phyloP scores from a whole-genome alignment of 2,113 vertebrate genomes.

The Larimichthys crocea region DNA sequence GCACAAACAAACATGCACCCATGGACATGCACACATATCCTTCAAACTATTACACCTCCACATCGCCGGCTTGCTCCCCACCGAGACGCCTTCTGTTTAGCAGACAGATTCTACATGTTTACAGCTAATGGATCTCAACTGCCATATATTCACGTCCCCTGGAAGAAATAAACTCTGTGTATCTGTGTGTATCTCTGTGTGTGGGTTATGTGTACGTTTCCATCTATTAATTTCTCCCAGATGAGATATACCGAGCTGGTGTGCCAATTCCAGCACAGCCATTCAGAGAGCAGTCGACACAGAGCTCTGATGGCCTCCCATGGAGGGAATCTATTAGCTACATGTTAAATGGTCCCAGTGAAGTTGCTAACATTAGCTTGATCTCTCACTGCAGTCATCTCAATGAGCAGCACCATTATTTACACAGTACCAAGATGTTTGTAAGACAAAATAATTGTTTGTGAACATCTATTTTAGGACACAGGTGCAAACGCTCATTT shows the following conservation, averaged over 20 bases:
- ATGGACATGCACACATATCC: constrained; percentile 31
- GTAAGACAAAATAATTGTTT: constrained; percentile 23
- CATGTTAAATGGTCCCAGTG: constrained; percentile 72
- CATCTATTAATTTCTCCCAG: constrained; percentile 58
- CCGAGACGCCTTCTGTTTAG: constrained; percentile 74
- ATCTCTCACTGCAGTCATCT: constrained; percentile 69
- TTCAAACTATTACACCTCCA: constrained; percentile 67
- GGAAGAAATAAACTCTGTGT: constrained; percentile 51
- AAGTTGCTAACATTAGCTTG: constrained; percentile 72
- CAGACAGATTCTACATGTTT: constrained; percentile 76
- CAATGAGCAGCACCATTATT: constrained; percentile 63
- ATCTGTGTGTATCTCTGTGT: constrained; percentile 36
- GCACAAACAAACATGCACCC: background rate
- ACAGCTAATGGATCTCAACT: constrained; percentile 75
- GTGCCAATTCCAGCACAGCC: constrained; percentile 48
- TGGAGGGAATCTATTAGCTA: constrained; percentile 67
- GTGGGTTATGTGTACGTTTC: constrained; percentile 58
- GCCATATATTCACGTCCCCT: constrained; percentile 65
- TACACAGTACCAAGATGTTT: constrained; percentile 47
- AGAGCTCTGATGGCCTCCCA: constrained; percentile 63
- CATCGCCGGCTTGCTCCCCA: constrained; percentile 44
- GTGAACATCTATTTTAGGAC: background rate
- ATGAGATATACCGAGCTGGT: constrained; percentile 56
- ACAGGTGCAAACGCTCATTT: constrained; percentile 26
- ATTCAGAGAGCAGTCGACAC: constrained; percentile 51